Evolutionary conservation across 2,888 invertebrate species (phyloP), one percentile per base, ranked within the genome.

Genomic region (Meghimatium bilineatum): DNA sequence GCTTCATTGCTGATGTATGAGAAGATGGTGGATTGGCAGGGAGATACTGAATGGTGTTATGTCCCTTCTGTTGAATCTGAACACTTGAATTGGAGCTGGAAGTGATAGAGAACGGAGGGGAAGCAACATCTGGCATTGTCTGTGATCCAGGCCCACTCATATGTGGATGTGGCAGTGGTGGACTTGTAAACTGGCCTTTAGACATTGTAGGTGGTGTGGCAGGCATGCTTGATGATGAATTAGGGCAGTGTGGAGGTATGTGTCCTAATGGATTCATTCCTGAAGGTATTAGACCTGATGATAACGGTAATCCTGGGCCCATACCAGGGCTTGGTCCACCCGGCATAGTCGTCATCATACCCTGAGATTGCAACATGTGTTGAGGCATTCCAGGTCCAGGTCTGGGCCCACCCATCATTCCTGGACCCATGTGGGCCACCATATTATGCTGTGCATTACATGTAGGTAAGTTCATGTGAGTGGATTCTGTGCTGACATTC

Each of bases 21-120:
- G 93, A 92, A 79, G 93, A 96, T 93, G 97, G 97, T n/a, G 98
- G 97, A 94, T 98, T 95, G 80, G 98, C 97, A 36, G 99, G 99
- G 93, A 98, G 95, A 95, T 99, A 99, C 95, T 99, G 98, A 93
- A 99, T 99, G 63, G 99, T 99, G 94, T 99, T 99, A 0, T 99
- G 98, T 23, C 98, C 98, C 94, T 97, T 98, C 20, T 98, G 97
- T 94, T 98, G 98, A 44, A 99, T 98, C 94, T 97, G 97, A 81
- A 94, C 93, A 94, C 97, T 98, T 74, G 96, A 95, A 88, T 96
- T 96, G 79, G 91, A 90, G 86, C 88, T 90, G 26, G 89, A 86
- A 17, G 89, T 85, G 85, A 88, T 89, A 36, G 90, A 86, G 86
- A 89, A 90, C 66, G 86, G 87, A 5, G 90, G 89, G 23, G 90